phyloP scores from a whole-genome alignment of 2,113 vertebrate genomes.

The Passerina amoena region DNA sequence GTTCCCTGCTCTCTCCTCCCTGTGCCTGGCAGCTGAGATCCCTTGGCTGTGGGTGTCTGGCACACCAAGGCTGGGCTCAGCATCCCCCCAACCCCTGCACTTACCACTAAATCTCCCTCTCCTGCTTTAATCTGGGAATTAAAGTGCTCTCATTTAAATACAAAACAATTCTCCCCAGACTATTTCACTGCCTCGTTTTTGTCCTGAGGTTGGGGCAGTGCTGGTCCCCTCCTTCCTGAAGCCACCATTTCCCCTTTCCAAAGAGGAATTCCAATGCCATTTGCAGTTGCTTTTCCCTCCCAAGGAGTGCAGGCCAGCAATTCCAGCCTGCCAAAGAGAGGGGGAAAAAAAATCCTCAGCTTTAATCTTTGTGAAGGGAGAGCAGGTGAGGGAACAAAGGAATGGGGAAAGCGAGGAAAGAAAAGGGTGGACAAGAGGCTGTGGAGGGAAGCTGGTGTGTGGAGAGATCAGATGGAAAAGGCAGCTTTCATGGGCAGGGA shows the following conservation, averaged over 20 bases:
- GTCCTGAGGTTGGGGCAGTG: accelerated
- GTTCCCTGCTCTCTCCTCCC: not conserved
- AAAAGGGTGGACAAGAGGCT: not conserved
- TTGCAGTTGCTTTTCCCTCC: not conserved
- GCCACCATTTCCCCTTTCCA: accelerated
- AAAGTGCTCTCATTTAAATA: not conserved
- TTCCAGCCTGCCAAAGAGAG: not conserved
- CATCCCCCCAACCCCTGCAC: accelerated
- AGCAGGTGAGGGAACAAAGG: slow-evolving; percentile 2
- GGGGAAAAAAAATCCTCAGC: not conserved
- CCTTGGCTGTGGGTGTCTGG: not conserved
- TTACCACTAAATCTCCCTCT: not conserved
- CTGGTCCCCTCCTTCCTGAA: accelerated
- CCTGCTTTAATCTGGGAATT: not conserved
- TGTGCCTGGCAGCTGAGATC: not conserved
- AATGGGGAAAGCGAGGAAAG: not conserved
- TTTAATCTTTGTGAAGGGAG: not conserved
- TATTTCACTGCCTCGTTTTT: accelerated
- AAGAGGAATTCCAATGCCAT: not conserved
- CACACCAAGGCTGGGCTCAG: not conserved
- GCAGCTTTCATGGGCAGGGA: not conserved
- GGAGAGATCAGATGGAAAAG: not conserved
- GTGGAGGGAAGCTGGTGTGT: accelerated
- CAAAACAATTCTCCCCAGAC: not conserved
- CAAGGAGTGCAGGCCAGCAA: not conserved